Evolutionary conservation across 2,797 vertebrate species (phyloP).

Genomic region (Chromis chromis): DNA sequence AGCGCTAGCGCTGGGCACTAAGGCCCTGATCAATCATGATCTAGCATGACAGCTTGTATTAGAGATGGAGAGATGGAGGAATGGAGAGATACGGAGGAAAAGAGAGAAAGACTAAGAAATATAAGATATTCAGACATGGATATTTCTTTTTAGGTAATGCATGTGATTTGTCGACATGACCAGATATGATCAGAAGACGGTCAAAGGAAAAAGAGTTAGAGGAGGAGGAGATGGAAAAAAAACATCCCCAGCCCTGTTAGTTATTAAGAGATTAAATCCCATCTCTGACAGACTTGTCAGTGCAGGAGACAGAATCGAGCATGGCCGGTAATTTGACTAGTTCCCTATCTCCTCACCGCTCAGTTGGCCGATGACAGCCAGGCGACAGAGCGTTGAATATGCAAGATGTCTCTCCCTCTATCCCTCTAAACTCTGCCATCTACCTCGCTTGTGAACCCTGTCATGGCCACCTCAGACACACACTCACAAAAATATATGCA

Average conservation of each 20-base stretch:
- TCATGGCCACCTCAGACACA: slow-evolving; percentile 48
- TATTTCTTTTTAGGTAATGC: slow-evolving; percentile 74
- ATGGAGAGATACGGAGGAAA: slow-evolving; percentile 51
- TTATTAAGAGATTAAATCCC: slow-evolving; percentile 89
- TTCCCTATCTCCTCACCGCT: slow-evolving; percentile 82
- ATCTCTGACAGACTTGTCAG: slow-evolving; percentile 87
- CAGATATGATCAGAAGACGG: slow-evolving; percentile 83
- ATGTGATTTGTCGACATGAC: slow-evolving; percentile 84
- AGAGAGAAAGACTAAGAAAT: slow-evolving; percentile 47
- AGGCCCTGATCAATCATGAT: slow-evolving; percentile 83
- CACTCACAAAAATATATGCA: slow-evolving; percentile 30
- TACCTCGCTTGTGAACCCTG: slow-evolving; percentile 54
- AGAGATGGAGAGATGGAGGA: slow-evolving; percentile 70
- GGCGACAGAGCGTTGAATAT: slow-evolving; percentile 85
- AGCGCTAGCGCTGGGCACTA: slow-evolving; percentile 77
- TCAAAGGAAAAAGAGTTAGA: slow-evolving; percentile 50
- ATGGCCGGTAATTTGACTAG: slow-evolving; percentile 87
- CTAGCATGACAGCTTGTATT: slow-evolving; percentile 78
- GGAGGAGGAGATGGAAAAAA: slow-evolving; percentile 43
- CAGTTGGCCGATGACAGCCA: slow-evolving; percentile 84
- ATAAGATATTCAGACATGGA: slow-evolving; percentile 77
- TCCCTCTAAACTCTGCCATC: slow-evolving; percentile 60
- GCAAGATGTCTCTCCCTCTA: slow-evolving; percentile 80
- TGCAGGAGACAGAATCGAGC: slow-evolving; percentile 82
- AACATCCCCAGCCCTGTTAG: slow-evolving; percentile 69